Evolutionary conservation across 2,888 invertebrate species (phyloP).

Genomic region (Isotomurus palustris): DNA sequence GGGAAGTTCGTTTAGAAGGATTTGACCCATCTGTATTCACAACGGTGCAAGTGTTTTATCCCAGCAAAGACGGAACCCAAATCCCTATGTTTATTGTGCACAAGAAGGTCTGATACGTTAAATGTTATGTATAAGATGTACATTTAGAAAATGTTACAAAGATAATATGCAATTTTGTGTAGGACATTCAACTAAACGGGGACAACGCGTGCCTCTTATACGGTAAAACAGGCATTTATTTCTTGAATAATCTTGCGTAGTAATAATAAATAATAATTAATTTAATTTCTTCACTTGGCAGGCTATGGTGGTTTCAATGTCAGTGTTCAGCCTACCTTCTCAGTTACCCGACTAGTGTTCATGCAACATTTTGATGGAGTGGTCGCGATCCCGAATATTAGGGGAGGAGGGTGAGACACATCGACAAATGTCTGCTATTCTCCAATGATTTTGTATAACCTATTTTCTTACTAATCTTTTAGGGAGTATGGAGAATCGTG

Average conservation of each 20-base stretch:
- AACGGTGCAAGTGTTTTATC: slow-evolving; percentile 85
- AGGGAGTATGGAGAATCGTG: slow-evolving; percentile 94
- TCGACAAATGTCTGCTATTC: not conserved
- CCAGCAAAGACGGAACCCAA: slow-evolving; percentile 86
- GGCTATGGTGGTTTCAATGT: slow-evolving; percentile 97
- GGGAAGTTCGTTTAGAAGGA: slow-evolving; percentile 78
- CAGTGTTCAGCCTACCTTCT: slow-evolving; percentile 83
- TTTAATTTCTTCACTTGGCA: no score
- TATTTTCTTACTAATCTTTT: slow-evolving; percentile 16
- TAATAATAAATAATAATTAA: no score
- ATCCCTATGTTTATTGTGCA: slow-evolving; percentile 93
- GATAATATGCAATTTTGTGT: not conserved
- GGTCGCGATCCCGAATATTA: slow-evolving; percentile 85
- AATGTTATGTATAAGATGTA: not conserved
- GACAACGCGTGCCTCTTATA: slow-evolving; percentile 74
- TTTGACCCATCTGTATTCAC: slow-evolving; percentile 73
- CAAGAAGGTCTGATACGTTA: slow-evolving; percentile 59
- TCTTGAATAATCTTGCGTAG: no score
- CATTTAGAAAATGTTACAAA: not conserved
- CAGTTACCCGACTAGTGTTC: slow-evolving; percentile 78
- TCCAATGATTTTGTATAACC: slow-evolving; percentile 7
- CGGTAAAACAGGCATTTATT: no score
- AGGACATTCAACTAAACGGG: slow-evolving; percentile 26
- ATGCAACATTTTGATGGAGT: slow-evolving; percentile 85
- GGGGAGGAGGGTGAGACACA: slow-evolving; percentile 81